phyloP scores from a whole-genome alignment of 2,888 invertebrate genomes.

The Chloromyia formosa region DNA sequence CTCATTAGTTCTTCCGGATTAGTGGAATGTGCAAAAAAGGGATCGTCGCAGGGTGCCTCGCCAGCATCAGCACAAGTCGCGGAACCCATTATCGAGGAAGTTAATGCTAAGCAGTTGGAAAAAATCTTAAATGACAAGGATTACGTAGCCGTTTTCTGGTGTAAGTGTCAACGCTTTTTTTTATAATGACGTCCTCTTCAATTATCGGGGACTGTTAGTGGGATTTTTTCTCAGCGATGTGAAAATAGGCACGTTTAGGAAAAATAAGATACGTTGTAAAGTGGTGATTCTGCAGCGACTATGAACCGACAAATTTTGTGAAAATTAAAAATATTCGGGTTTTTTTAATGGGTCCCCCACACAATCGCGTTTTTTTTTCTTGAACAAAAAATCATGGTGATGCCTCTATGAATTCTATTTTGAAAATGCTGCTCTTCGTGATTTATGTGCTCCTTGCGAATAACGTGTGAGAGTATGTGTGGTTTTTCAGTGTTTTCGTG shows the following conservation, averaged over 20 bases:
- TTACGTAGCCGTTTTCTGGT: constrained; percentile 95
- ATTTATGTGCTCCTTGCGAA: constrained; percentile 48
- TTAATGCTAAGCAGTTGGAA: constrained; percentile 91
- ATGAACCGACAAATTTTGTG: not conserved
- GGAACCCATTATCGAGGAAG: constrained; percentile 90
- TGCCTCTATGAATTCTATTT: constrained; percentile 46
- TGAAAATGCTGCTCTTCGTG: constrained; percentile 46
- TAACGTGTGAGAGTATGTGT: constrained; percentile 11
- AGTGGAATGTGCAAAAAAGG: constrained; percentile 63
- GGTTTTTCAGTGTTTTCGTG: not conserved
- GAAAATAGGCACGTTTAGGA: not conserved
- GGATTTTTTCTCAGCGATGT: not conserved
- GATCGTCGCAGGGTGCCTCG: constrained; percentile 53
- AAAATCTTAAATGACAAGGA: constrained; percentile 89
- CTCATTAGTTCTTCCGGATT: constrained; percentile 64
- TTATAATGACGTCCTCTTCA: not conserved
- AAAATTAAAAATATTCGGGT: not conserved
- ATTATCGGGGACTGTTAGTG: not conserved
- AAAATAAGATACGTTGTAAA: not conserved
- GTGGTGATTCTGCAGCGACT: not conserved
- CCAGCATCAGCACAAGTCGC: constrained; percentile 63
- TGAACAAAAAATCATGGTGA: constrained; percentile 1
- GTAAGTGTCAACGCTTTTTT: constrained; percentile 72
- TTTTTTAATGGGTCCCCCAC: constrained; percentile 9
- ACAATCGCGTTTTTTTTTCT: not conserved